Evolutionary conservation across 1,140 invertebrate species (phyloP).

Genomic region (Odontomachus brunneus): DNA sequence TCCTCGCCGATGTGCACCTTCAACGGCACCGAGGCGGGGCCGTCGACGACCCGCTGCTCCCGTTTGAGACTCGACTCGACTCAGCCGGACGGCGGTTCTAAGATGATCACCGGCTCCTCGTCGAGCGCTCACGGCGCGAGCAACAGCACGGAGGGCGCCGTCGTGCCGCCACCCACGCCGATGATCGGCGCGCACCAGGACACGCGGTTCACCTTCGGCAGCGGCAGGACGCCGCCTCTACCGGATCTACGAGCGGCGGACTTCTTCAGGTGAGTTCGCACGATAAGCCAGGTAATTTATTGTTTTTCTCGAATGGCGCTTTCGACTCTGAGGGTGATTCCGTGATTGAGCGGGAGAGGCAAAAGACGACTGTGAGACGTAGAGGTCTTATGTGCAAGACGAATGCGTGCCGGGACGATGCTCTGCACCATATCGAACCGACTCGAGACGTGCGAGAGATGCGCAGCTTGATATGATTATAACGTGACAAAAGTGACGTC

Average conservation of each 20-base stretch:
- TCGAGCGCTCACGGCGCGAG: background rate
- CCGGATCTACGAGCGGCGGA: conserved; percentile 87
- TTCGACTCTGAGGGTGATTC: too few species aligned
- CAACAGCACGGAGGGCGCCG: conserved; percentile 41
- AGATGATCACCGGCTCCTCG: conserved; percentile 66
- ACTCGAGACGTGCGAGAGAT: too few species aligned
- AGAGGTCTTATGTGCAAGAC: background rate
- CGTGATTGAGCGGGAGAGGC: background rate
- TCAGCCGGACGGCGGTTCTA: conserved; percentile 71
- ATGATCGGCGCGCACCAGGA: conserved; percentile 78
- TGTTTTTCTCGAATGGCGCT: too few species aligned
- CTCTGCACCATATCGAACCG: too few species aligned
- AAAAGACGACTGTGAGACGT: background rate
- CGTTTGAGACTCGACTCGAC: conserved; percentile 60
- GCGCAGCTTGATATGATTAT: too few species aligned
- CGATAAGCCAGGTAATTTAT: background rate
- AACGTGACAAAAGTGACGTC: too few species aligned
- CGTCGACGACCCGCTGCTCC: background rate
- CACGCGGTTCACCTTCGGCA: conserved; percentile 83
- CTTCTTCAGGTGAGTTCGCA: conserved; percentile 86
- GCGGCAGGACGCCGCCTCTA: conserved; percentile 85
- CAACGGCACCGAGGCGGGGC: conserved; percentile 6
- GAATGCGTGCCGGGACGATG: background rate
- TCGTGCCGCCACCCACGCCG: conserved; percentile 72
- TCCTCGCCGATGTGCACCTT: background rate